phyloP scores from a whole-genome alignment of 2,888 invertebrate genomes.

The Lomographa bimaculata region DNA sequence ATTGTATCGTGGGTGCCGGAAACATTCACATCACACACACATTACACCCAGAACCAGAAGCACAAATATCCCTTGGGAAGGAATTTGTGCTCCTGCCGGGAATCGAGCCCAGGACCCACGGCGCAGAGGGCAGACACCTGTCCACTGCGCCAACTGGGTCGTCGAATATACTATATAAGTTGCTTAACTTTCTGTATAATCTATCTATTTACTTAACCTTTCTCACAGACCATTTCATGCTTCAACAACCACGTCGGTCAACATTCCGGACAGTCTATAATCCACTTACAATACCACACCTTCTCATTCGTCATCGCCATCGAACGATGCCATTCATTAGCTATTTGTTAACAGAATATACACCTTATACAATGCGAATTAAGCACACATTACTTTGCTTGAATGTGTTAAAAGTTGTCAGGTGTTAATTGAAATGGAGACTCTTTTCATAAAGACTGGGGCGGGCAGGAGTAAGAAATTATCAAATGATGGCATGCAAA shows the following conservation, averaged over 20 bases:
- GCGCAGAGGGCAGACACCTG: no score
- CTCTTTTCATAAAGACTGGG: slow-evolving; percentile 11
- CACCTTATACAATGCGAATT: slow-evolving; percentile 56
- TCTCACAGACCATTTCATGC: no score
- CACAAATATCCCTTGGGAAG: no score
- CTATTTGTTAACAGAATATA: slow-evolving; percentile 47
- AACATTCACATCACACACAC: no score
- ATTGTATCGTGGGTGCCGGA: no score
- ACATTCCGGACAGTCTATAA: slow-evolving; percentile 37
- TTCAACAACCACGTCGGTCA: slow-evolving; percentile 1
- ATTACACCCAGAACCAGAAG: no score
- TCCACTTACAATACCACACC: slow-evolving; percentile 72
- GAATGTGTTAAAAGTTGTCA: slow-evolving; percentile 34
- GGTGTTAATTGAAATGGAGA: slow-evolving; percentile 20
- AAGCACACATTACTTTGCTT: slow-evolving; percentile 54
- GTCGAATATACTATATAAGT: no score
- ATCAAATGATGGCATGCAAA: background rate
- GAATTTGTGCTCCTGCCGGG: no score
- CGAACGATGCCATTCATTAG: slow-evolving; percentile 64
- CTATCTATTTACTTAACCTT: no score
- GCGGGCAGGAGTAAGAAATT: background rate
- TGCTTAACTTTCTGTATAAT: no score
- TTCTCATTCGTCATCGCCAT: slow-evolving; percentile 65
- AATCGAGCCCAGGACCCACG: no score
- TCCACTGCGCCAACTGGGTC: no score